Percentiles rank a stretch among this genome's conserved stretches.
Conservation (phyloP, 1,140 invertebrate genomes). For the Colletes gigas region DNA sequence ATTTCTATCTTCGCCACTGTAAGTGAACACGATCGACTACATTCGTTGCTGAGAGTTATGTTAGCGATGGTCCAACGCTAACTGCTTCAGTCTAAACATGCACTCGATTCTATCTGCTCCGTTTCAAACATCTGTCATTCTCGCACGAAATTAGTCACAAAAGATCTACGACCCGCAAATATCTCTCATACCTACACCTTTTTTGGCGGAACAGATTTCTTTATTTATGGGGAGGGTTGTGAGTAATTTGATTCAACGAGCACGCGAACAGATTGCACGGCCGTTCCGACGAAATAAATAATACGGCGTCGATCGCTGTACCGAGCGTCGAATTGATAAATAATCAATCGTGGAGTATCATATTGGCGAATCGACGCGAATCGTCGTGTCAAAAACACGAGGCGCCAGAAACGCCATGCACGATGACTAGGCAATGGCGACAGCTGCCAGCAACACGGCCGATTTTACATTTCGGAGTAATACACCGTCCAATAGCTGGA, state of each 20-base stretch:
- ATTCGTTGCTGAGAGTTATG: no score
- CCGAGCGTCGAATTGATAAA: conserved; percentile 53
- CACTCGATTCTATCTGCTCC: no score
- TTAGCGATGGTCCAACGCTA: no score
- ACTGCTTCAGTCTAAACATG: no score
- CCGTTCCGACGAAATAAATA: conserved; percentile 28
- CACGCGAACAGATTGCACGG: neutral
- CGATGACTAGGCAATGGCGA: conserved; percentile 66
- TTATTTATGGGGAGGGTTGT: neutral
- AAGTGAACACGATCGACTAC: no score
- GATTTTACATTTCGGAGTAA: conserved; percentile 60
- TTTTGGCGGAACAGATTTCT: no score
- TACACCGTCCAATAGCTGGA: conserved; percentile 30
- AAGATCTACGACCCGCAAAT: no score
- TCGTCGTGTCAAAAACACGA: conserved; percentile 69
- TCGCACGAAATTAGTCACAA: no score
- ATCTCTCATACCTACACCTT: neutral
- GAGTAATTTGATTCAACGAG: conserved; percentile 1
- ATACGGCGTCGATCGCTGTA: conserved; percentile 47
- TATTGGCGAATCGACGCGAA: conserved; percentile 47
- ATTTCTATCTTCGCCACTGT: no score
- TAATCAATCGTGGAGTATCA: conserved; percentile 62
- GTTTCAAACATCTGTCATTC: no score
- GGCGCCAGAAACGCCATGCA: conserved; percentile 53
- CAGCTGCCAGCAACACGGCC: conserved; percentile 66